These are phyloP conservation scores for Romanogobio albipinnatus DNA, from an alignment of 2,113 vertebrate species.

Conservation along the genomic window DNA sequence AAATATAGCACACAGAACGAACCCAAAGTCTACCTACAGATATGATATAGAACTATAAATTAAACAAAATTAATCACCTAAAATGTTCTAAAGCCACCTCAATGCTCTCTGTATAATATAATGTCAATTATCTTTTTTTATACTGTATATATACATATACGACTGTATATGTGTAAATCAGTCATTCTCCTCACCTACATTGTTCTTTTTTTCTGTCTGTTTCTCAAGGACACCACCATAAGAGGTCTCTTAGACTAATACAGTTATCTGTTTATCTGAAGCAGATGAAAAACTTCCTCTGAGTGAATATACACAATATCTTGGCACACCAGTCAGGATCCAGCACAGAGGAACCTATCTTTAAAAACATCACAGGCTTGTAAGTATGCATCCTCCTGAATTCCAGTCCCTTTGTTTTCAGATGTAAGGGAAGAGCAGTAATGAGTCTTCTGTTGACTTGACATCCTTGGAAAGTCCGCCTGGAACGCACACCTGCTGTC, in stretches of 20 bases:
- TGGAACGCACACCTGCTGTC: slow-evolving; percentile 75
- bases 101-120: too few relatives aligned
- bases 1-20: too few relatives aligned
- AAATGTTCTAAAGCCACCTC: too few relatives aligned
- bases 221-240: slow-evolving; percentile 4
- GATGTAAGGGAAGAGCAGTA: slow-evolving; percentile 72
- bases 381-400: slow-evolving; percentile 75
- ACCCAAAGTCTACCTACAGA: too few relatives aligned
- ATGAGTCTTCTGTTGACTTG: slow-evolving; percentile 71
- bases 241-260: not conserved
- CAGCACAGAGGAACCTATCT: slow-evolving; percentile 70
- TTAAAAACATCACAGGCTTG: slow-evolving; percentile 67
- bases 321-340: slow-evolving; percentile 68
- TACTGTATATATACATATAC: too few relatives aligned
- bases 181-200: not conserved
- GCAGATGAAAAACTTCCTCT: slow-evolving; percentile 64
- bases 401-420: slow-evolving; percentile 79
- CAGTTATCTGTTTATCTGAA: slow-evolving; percentile 44
- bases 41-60: too few relatives aligned
- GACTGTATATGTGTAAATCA: not conserved
- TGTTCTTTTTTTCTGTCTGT: not conserved
- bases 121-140: too few relatives aligned
- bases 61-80: too few relatives aligned
- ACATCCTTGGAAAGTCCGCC: slow-evolving; percentile 80
- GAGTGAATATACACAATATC: slow-evolving; percentile 60